A percentile compares a stretch with the other conserved stretches of the same genome.
phyloP scores from a whole-genome alignment of 1,140 invertebrate species.

The Lepidurus arcticus region DNA sequence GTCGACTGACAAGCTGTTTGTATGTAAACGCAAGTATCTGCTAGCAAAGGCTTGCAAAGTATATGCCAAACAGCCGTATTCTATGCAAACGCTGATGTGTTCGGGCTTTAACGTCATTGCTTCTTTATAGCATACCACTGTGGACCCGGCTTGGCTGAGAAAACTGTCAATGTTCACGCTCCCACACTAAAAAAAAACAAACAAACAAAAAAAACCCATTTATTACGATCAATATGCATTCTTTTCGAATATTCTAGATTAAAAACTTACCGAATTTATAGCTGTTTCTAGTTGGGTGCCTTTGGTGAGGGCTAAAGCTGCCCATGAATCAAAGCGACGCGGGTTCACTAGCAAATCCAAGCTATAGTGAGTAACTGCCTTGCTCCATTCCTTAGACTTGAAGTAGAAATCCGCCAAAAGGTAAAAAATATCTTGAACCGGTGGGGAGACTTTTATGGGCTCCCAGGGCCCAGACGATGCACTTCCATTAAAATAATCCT shows the following conservation, averaged over 20 bases:
- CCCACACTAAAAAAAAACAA: conserved; percentile 47
- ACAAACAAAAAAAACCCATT: not conserved
- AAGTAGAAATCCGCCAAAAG: conserved; percentile 87
- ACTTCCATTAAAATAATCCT: not conserved
- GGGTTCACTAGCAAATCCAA: conserved; percentile 74
- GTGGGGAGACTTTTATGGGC: conserved; percentile 42
- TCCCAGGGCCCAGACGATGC: not conserved
- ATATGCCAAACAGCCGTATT: conserved; percentile 81
- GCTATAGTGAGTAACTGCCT: conserved; percentile 73
- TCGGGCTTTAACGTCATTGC: conserved; percentile 64
- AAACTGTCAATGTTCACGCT: conserved; percentile 59
- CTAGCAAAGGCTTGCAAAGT: conserved; percentile 81
- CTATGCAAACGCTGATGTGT: conserved; percentile 74
- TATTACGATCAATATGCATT: not conserved
- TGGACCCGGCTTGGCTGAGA: conserved; percentile 60
- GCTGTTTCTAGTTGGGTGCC: conserved; percentile 71
- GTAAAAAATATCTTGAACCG: conserved; percentile 68
- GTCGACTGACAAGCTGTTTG: conserved; percentile 68
- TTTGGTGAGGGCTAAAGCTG: conserved; percentile 71
- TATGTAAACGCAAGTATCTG: conserved; percentile 59
- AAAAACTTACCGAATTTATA: conserved; percentile 58
- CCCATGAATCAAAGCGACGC: conserved; percentile 82
- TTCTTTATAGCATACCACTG: conserved; percentile 68
- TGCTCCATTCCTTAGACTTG: conserved; percentile 69
- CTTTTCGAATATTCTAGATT: not conserved